Evolutionary conservation across 2,888 invertebrate species (phyloP).

Genomic region (Drosophila rellima): DNA sequence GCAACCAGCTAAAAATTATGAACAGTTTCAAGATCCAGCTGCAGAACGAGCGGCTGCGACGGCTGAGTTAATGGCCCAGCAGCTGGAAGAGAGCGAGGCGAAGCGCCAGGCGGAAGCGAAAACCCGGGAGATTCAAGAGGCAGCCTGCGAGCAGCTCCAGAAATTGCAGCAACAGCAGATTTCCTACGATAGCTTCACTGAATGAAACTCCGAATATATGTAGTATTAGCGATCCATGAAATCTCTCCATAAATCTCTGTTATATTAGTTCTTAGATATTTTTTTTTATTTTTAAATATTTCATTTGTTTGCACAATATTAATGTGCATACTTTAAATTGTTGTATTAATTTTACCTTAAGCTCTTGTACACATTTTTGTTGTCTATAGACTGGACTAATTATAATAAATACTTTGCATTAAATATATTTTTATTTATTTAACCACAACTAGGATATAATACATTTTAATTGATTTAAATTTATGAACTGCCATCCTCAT

Average conservation of each 20-base stretch:
- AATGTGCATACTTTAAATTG: neutral
- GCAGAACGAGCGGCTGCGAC: slow-evolving; percentile 14
- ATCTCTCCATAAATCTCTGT: neutral
- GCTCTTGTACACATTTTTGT: neutral
- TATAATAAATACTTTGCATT: neutral
- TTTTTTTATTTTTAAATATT: neutral
- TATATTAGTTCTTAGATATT: neutral
- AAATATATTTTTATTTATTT: too few relatives aligned
- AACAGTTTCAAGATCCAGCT: slow-evolving; percentile 17
- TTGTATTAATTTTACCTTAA: neutral
- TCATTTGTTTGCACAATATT: neutral
- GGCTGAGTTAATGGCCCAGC: slow-evolving; percentile 3
- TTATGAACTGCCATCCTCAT: too few relatives aligned
- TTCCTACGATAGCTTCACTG: neutral
- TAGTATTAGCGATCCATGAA: neutral
- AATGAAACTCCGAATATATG: neutral
- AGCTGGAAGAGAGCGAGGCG: slow-evolving; percentile 9
- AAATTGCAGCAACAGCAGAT: slow-evolving; percentile 14
- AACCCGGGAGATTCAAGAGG: slow-evolving; percentile 11
- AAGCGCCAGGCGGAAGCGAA: slow-evolving; percentile 9
- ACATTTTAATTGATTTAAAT: too few relatives aligned
- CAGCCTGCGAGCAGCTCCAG: slow-evolving; percentile 14
- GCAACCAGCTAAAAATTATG: slow-evolving; percentile 25
- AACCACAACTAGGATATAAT: too few relatives aligned
- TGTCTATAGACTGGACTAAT: neutral